A percentile compares a stretch with the other conserved stretches of the same genome.
Evolutionary conservation across 1,140 invertebrate species (phyloP).

Genomic region (Proctacanthus coquilletti): DNA sequence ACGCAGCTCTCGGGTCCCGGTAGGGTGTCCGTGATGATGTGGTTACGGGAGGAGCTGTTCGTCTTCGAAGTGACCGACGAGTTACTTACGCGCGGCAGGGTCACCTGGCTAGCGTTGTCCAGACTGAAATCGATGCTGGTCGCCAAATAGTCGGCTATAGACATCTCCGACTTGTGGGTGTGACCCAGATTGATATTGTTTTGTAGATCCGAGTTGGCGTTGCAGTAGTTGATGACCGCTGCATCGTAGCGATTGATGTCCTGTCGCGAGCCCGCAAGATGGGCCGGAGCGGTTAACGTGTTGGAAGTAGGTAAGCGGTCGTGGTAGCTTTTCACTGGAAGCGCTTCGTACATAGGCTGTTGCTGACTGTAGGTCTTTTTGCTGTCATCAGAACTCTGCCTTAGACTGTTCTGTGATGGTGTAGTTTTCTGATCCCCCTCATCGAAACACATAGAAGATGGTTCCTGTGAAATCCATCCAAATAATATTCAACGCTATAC

Average conservation of each 20-base stretch:
- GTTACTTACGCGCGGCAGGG: neutral
- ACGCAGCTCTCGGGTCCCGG: constrained; percentile 62
- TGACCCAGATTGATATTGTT: neutral
- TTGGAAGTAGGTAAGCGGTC: neutral
- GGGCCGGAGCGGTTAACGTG: too few species aligned
- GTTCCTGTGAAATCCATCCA: neutral
- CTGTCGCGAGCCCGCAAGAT: constrained; percentile 7
- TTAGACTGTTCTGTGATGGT: too few species aligned
- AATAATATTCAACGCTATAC: too few species aligned
- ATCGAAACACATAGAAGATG: neutral
- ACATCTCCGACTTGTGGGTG: constrained; percentile 13
- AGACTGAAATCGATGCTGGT: constrained; percentile 14
- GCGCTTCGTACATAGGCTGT: constrained; percentile 7
- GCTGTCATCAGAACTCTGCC: too few species aligned
- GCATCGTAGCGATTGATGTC: neutral
- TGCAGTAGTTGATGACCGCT: constrained; percentile 4
- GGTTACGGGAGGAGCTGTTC: constrained; percentile 30
- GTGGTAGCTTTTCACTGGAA: constrained; percentile 3
- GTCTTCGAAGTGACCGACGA: neutral
- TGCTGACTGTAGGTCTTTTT: constrained; percentile 5
- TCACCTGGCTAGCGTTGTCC: neutral
- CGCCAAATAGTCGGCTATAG: constrained; percentile 24
- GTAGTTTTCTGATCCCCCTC: neutral
- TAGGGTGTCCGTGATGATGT: constrained; percentile 54
- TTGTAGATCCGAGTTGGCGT: constrained; percentile 1